Evolutionary conservation across 2,888 invertebrate genomes (phyloP).

Genomic region (Cerastoderma edule): DNA sequence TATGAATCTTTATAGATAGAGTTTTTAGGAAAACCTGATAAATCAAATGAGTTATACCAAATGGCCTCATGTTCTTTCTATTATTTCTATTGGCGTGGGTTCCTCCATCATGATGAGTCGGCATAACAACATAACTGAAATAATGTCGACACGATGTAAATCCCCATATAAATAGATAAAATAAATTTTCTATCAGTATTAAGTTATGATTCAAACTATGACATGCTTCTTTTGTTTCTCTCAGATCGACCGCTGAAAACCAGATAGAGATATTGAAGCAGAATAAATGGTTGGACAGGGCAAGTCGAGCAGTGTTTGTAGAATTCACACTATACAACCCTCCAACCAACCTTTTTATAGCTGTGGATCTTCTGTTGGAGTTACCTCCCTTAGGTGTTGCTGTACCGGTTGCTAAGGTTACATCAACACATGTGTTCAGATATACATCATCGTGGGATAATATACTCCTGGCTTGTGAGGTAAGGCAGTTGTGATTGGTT

Average conservation of each 20-base stretch:
- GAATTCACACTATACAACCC: slow-evolving; percentile 80
- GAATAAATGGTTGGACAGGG: slow-evolving; percentile 74
- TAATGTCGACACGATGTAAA: no score
- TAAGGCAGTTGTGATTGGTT: no score
- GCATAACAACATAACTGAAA: no score
- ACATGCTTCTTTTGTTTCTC: neutral
- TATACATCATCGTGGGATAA: slow-evolving; percentile 78
- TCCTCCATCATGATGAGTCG: no score
- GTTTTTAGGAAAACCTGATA: no score
- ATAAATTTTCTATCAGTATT: no score
- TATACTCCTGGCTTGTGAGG: slow-evolving; percentile 81
- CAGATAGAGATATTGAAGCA: slow-evolving; percentile 66
- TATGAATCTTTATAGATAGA: no score
- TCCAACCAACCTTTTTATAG: slow-evolving; percentile 79
- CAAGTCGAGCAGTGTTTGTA: slow-evolving; percentile 76
- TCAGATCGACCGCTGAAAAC: slow-evolving; percentile 57
- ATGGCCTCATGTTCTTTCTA: no score
- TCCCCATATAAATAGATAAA: no score
- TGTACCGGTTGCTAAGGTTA: slow-evolving; percentile 66
- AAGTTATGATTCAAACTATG: no score
- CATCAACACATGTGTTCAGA: slow-evolving; percentile 78
- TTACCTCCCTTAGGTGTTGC: slow-evolving; percentile 74
- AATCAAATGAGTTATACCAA: no score
- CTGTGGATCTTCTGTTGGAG: slow-evolving; percentile 77
- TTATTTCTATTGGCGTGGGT: no score